Conservation (phyloP, 2,113 vertebrate genomes). For the Nothoprocta pentlandii region DNA sequence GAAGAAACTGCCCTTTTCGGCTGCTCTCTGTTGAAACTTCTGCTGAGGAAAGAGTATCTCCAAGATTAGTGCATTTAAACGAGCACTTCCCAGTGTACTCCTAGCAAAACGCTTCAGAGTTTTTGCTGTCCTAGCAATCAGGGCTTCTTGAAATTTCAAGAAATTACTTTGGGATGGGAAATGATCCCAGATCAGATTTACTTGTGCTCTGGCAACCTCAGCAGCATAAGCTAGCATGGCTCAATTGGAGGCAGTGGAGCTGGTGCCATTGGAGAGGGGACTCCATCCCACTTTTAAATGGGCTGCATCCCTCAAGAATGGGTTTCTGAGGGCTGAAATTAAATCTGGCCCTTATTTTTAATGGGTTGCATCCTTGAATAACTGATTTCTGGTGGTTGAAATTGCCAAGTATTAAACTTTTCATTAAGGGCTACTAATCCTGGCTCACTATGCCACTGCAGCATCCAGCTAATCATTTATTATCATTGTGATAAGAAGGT, state of each 20-base stretch:
- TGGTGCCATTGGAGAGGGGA: background rate
- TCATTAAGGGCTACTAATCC: background rate
- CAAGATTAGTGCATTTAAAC: background rate
- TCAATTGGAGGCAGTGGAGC: background rate
- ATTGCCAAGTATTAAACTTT: background rate
- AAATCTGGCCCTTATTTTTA: background rate
- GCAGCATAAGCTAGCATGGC: accelerated
- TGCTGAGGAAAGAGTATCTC: background rate
- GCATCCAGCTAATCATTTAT: background rate
- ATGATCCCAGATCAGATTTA: background rate
- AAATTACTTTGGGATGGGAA: background rate
- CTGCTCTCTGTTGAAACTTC: background rate
- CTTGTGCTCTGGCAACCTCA: background rate
- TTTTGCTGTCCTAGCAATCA: background rate
- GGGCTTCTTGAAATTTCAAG: background rate
- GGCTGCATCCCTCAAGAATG: background rate
- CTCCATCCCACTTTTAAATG: background rate
- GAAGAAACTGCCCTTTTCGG: background rate
- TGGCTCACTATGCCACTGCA: background rate
- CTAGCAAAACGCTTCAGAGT: background rate
- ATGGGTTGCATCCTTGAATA: background rate
- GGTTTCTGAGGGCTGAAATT: background rate
- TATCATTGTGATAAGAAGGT: background rate
- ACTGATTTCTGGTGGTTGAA: background rate
- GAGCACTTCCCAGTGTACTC: background rate